Conservation (phyloP, 1,140 invertebrate genomes). For the Gonatopus flavifemur region DNA sequence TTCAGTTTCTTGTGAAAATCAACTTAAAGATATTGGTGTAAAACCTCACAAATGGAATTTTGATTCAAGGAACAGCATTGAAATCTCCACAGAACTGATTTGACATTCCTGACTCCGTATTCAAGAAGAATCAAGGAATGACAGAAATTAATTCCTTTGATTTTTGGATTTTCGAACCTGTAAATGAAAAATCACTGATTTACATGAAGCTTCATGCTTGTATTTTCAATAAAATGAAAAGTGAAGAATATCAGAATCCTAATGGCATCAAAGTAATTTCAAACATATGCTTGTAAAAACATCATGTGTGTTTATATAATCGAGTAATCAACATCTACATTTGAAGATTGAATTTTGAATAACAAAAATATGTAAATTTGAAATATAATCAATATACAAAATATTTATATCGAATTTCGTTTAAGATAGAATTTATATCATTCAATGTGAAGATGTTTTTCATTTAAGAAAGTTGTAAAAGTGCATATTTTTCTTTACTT, state of each 20-base stretch:
- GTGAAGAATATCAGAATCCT: not conserved
- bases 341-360: not conserved
- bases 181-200: not conserved
- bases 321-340: constrained; percentile 14
- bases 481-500: not conserved
- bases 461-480: not conserved
- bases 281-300: constrained; percentile 44
- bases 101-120: not conserved
- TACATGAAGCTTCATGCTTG: not conserved
- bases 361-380: not conserved
- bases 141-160: not conserved
- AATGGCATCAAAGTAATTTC: constrained; percentile 35
- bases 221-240: not conserved
- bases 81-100: not conserved
- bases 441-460: not conserved
- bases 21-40: not conserved
- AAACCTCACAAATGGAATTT: not conserved
- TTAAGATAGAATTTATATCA: not conserved
- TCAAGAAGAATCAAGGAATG: too few species aligned
- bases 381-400: not conserved
- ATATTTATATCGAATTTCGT: not conserved
- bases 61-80: not conserved
- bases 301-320: constrained; percentile 24
- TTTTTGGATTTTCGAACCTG: not conserved
- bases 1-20: not conserved